Evolutionary conservation across 2,888 invertebrate genomes (phyloP).

Genomic region (Trachelus tabidus): DNA sequence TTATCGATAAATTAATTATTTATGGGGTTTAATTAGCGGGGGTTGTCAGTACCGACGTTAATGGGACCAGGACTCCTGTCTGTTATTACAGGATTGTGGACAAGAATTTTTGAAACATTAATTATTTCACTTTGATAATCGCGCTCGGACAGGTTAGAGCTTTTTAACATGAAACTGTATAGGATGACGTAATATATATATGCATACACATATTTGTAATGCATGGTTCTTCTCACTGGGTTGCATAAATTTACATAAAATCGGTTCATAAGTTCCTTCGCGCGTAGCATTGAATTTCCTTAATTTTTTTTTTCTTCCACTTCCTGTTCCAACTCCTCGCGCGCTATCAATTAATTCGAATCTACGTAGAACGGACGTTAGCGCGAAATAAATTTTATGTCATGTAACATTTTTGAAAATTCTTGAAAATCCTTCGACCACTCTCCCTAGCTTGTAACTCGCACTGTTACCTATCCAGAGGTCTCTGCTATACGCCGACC

Average conservation of each 20-base stretch:
- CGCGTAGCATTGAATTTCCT: background rate
- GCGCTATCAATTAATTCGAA: background rate
- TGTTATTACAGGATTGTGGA: background rate
- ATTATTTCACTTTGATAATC: background rate
- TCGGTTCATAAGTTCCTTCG: background rate
- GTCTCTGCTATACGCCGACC: background rate
- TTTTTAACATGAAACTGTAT: background rate
- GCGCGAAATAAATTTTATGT: background rate
- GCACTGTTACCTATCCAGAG: background rate
- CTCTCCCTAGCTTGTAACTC: background rate
- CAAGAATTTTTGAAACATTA: background rate
- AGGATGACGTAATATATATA: background rate
- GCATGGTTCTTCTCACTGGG: conserved; percentile 10
- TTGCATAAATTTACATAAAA: conserved; percentile 46
- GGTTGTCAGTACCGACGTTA: background rate
- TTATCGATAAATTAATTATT: background rate
- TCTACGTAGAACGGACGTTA: background rate
- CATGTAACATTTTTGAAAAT: background rate
- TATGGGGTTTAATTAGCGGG: background rate
- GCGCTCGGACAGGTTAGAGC: background rate
- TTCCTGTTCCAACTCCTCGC: conserved; percentile 5
- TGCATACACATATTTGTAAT: no score
- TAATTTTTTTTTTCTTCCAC: background rate
- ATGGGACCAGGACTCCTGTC: background rate
- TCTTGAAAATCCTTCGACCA: background rate